These are phyloP conservation scores for Dendrocopos noguchii DNA, from an alignment of 2,113 vertebrate species.

Conservation along the genomic window DNA sequence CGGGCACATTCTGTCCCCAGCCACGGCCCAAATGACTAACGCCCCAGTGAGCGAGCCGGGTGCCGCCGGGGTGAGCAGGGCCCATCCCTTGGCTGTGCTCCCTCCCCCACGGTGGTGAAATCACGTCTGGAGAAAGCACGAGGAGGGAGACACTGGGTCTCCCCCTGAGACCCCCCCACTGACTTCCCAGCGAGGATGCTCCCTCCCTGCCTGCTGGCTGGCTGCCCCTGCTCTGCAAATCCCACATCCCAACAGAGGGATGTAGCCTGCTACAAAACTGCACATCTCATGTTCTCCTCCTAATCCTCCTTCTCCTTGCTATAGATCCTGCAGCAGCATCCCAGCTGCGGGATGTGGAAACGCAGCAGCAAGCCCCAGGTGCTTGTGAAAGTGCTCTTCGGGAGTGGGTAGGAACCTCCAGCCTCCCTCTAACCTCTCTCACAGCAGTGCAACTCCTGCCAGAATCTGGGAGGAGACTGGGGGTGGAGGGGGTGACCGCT, in stretches of 20 bases:
- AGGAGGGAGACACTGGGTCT: neutral
- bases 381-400: neutral
- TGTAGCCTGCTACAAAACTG: neutral
- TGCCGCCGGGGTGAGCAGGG: neutral
- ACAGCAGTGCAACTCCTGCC: neutral
- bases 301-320: neutral
- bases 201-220: neutral
- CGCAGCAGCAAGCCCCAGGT: neutral
- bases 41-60: neutral
- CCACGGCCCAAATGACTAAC: conserved; percentile 38
- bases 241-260: neutral
- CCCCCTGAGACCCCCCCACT: neutral
- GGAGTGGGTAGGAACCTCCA: neutral
- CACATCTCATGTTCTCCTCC: neutral
- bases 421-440: neutral
- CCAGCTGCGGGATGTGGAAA: neutral
- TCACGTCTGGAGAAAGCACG: conserved; percentile 63
- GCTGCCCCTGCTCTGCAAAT: neutral
- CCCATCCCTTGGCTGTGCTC: conserved; percentile 31
- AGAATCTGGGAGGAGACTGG: rapidly evolving
- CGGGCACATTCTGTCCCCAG: neutral
- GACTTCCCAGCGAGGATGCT: neutral
- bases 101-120: conserved; percentile 45
- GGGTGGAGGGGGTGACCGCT: rapidly evolving
- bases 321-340: neutral